A percentile compares a stretch with the other conserved stretches of the same genome.
These are phyloP conservation scores for Cheilosia soror DNA, from an alignment of 2,888 invertebrate species.

Conservation along the genomic window DNA sequence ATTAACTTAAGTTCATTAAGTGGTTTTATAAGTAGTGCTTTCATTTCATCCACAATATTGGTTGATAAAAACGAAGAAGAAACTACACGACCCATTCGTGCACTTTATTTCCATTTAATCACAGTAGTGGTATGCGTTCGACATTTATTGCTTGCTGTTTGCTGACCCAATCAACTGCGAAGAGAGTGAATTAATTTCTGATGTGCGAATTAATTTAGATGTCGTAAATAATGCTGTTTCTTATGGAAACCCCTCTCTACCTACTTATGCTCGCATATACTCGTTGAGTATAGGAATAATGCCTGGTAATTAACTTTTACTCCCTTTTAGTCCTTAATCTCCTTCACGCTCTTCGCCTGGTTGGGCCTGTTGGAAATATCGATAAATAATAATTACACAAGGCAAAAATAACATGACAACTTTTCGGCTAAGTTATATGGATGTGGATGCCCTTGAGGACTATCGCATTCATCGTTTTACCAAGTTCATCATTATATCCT, in stretches of 20 bases:
- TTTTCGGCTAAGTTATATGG: conserved; percentile 27
- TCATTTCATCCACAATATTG: too few species aligned
- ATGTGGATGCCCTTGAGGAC: conserved; percentile 37
- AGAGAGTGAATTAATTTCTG: conserved; percentile 66
- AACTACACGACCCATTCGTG: neutral
- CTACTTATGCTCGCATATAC: neutral
- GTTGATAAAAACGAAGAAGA: too few species aligned
- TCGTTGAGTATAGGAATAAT: conserved; percentile 49
- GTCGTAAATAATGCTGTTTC: conserved; percentile 53
- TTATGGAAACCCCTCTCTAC: neutral
- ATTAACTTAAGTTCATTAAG: too few species aligned
- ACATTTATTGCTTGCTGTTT: conserved; percentile 55
- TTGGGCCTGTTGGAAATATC: conserved; percentile 43
- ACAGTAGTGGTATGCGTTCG: conserved; percentile 8
- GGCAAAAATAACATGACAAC: conserved; percentile 55
- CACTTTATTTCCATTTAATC: conserved; percentile 10
- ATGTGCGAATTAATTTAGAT: conserved; percentile 64
- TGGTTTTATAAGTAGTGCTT: too few species aligned
- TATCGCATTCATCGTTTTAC: conserved; percentile 14
- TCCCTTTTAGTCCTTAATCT: conserved; percentile 44
- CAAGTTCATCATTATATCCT: conserved; percentile 38
- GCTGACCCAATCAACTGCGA: conserved; percentile 66
- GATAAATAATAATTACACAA: conserved; percentile 71
- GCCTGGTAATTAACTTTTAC: conserved; percentile 67
- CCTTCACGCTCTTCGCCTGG: conserved; percentile 30